Evolutionary conservation across 2,888 invertebrate species (phyloP).

Genomic region (Lasioglossum pauxillum): DNA sequence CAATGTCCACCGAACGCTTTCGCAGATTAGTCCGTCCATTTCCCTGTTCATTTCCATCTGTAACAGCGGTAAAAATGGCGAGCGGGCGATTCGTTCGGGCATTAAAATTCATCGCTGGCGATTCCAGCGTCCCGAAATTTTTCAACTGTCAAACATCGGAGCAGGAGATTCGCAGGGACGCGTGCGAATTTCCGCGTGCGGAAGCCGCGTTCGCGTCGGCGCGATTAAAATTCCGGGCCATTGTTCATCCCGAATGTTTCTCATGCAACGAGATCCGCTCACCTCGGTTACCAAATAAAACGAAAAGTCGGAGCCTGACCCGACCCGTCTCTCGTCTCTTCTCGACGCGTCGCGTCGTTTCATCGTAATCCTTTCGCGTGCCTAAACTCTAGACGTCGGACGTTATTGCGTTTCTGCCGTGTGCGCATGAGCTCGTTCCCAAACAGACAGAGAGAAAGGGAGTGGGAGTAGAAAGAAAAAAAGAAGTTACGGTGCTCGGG

Average conservation of each 20-base stretch:
- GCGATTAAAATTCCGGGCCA: constrained; percentile 33
- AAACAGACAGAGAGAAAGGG: not conserved
- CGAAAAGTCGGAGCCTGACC: not conserved
- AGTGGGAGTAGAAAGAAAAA: not conserved
- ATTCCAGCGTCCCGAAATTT: not conserved
- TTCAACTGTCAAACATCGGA: not conserved
- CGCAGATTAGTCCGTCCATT: not conserved
- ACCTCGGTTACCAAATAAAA: not conserved
- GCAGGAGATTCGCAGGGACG: not conserved
- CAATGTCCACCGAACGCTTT: not conserved
- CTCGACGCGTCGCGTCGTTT: constrained; percentile 11
- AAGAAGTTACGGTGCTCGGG: constrained; percentile 25
- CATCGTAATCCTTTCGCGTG: constrained; percentile 17
- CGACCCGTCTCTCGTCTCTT: not conserved
- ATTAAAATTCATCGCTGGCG: constrained; percentile 3
- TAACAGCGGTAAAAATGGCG: not conserved
- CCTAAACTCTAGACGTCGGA: constrained; percentile 15
- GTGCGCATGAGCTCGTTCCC: not conserved
- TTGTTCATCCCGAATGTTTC: constrained; percentile 20
- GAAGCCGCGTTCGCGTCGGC: constrained; percentile 19
- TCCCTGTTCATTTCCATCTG: not conserved
- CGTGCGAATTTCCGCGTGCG: constrained; percentile 3
- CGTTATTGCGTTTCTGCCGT: constrained; percentile 15
- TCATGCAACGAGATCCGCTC: constrained; percentile 4
- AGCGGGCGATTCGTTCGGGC: not conserved